Percentiles rank a stretch among this genome's conserved stretches.
phyloP scores from a whole-genome alignment of 2,888 invertebrate genomes.

The Lithodes maja region DNA sequence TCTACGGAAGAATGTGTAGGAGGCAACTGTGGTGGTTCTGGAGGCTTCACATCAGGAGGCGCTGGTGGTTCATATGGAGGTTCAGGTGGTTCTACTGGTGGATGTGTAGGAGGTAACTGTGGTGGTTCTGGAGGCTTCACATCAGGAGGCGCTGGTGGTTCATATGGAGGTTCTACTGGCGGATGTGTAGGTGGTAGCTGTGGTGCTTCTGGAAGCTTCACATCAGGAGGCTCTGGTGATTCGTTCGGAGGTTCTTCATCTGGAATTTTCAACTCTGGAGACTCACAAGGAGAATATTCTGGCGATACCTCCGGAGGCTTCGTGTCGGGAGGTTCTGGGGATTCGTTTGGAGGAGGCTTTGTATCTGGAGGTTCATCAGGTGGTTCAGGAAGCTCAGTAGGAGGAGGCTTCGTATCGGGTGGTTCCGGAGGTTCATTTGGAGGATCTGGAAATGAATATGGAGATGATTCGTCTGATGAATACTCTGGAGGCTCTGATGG shows the following conservation, averaged over 20 bases:
- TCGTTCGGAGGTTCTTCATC: background rate
- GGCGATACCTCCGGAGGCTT: background rate
- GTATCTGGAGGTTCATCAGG: background rate
- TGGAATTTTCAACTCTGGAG: constrained; percentile 9
- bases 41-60: constrained; percentile 1
- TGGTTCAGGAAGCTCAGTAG: background rate
- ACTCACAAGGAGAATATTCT: background rate
- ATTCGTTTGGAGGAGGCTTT: background rate
- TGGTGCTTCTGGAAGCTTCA: background rate
- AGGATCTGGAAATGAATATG: background rate
- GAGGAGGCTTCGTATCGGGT: background rate
- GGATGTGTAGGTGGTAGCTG: background rate
- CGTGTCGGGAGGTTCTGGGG: background rate
- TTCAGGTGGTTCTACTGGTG: background rate
- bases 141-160: background rate
- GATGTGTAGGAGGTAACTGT: background rate
- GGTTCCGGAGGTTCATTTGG: background rate
- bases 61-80: background rate
- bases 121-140: background rate
- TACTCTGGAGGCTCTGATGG: background rate
- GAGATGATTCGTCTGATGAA: background rate
- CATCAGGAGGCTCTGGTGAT: background rate
- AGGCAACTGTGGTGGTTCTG: background rate
- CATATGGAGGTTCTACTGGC: background rate
- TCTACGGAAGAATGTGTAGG: background rate